phyloP scores from a whole-genome alignment of 2,888 invertebrate genomes.

The Aspidapion aeneum region DNA sequence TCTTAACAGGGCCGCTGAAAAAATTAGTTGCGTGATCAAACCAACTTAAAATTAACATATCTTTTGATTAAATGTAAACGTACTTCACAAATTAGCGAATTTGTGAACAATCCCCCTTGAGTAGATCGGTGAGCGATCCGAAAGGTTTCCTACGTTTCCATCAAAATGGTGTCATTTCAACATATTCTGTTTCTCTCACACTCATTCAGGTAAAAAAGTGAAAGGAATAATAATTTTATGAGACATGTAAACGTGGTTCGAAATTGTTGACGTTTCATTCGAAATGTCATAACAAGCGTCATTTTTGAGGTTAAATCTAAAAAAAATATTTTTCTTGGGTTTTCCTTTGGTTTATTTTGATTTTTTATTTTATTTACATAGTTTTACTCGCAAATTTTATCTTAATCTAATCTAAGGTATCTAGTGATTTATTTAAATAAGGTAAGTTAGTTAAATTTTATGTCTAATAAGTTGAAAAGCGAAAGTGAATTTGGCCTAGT shows the following conservation, averaged over 20 bases:
- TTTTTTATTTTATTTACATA: neutral
- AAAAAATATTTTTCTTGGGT: neutral
- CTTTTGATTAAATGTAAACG: no score
- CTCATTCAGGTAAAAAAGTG: no score
- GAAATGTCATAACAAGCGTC: neutral
- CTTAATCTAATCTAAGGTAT: neutral
- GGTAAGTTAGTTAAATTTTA: neutral
- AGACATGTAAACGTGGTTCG: neutral
- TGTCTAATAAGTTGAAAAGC: neutral
- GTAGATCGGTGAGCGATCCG: no score
- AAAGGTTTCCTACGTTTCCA: no score
- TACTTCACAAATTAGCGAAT: no score
- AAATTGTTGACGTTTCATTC: neutral
- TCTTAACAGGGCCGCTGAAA: no score
- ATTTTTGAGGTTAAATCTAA: neutral
- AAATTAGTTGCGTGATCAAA: no score
- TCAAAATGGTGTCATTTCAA: no score
- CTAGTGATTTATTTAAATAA: neutral
- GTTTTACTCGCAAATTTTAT: neutral
- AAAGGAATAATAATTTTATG: no score
- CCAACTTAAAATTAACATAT: no score
- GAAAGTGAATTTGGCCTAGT: neutral
- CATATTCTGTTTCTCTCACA: no score
- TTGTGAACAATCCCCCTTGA: no score
- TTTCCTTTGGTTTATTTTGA: neutral